A percentile compares a stretch with the other conserved stretches of the same genome.
These are phyloP conservation scores for Phylloscopus collybita DNA, from an alignment of 2,797 vertebrate species.

Conservation along the genomic window DNA sequence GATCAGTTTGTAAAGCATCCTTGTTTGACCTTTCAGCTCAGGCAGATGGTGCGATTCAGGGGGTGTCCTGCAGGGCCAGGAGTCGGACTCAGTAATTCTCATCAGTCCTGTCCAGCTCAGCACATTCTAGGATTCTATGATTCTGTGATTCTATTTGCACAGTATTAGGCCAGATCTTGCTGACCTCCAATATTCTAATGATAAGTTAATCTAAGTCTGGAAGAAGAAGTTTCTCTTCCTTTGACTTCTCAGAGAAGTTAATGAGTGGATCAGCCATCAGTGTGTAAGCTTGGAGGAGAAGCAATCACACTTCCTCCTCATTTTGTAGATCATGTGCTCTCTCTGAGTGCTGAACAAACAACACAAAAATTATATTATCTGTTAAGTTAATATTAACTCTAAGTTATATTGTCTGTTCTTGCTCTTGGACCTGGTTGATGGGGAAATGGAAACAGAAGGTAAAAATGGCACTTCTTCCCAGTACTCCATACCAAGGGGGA, in stretches of 20 bases:
- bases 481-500: background rate
- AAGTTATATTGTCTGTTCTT: background rate
- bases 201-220: background rate
- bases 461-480: background rate
- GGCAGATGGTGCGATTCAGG: no score
- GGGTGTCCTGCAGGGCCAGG: background rate
- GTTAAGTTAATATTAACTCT: no score
- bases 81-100: fast-evolving
- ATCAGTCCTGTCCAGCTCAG: background rate
- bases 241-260: background rate
- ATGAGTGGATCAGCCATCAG: background rate
- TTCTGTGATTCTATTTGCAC: background rate
- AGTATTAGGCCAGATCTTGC: background rate
- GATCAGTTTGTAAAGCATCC: background rate
- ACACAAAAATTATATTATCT: background rate
- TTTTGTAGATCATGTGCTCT: fast-evolving
- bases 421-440: background rate
- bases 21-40: background rate
- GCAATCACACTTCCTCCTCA: background rate
- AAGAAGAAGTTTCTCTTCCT: background rate
- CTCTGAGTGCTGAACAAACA: background rate
- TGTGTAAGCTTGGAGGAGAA: background rate
- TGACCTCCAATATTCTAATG: background rate
- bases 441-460: background rate
- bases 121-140: background rate